Conservation (phyloP, 2,797 vertebrate genomes). For the Nasua narica region DNA sequence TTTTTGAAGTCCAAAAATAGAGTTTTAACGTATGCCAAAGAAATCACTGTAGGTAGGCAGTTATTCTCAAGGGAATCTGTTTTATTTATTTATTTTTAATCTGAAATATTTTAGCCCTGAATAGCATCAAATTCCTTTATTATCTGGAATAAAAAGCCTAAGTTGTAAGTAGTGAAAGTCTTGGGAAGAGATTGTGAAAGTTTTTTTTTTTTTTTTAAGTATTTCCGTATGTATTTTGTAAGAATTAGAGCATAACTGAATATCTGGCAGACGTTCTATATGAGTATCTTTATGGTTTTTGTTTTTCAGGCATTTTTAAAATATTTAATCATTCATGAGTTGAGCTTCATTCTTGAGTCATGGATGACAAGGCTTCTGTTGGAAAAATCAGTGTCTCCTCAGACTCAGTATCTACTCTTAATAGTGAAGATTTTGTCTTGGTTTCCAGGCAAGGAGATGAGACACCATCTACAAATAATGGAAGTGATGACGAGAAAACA, state of each 20-base stretch:
- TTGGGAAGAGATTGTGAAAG: constrained; percentile 26
- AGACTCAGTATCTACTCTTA: constrained; percentile 99
- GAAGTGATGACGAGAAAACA: constrained; percentile 99
- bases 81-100: constrained; percentile 19
- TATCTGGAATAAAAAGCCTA: constrained; percentile 22
- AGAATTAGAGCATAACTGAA: constrained; percentile 49
- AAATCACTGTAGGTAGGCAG: constrained; percentile 6
- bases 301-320: constrained; percentile 88
- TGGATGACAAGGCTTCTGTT: constrained; percentile 99
- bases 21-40: constrained; percentile 13
- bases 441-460: constrained; percentile 99
- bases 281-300: constrained; percentile 84
- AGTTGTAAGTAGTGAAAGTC: neutral
- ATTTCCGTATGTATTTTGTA: constrained; percentile 53
- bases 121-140: constrained; percentile 12
- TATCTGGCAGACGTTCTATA: constrained; percentile 76
- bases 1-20: constrained; percentile 13
- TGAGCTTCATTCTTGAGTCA: constrained; percentile 94
- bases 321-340: constrained; percentile 91
- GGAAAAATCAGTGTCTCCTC: constrained; percentile 99
- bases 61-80: constrained; percentile 35
- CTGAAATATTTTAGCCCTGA: neutral
- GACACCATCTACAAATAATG: constrained; percentile 97
- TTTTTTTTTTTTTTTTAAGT: neutral
- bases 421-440: constrained; percentile 99